These are phyloP conservation scores for Aspidapion aeneum DNA, from an alignment of 2,888 invertebrate species.

Conservation along the genomic window DNA sequence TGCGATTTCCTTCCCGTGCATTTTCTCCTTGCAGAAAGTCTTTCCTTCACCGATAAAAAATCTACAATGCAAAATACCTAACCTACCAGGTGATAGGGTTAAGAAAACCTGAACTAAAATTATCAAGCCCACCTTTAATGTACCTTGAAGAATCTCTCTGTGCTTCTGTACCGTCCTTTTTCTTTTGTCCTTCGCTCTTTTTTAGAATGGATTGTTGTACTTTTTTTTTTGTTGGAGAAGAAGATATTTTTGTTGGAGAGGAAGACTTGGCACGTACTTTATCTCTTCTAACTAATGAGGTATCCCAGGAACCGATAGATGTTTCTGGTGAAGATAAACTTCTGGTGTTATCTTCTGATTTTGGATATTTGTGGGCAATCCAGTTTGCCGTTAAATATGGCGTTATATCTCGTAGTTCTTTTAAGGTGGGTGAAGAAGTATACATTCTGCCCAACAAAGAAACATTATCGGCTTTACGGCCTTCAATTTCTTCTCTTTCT, in stretches of 20 bases:
- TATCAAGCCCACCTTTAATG: conserved; percentile 30
- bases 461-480: no score
- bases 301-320: conserved; percentile 35
- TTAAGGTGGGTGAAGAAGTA: conserved; percentile 75
- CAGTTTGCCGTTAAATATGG: conserved; percentile 76
- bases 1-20: no score
- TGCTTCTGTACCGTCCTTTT: conserved; percentile 13
- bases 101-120: conserved; percentile 2
- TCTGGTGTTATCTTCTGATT: conserved; percentile 62
- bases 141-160: conserved; percentile 42
- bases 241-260: conserved; percentile 52
- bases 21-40: no score
- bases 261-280: conserved; percentile 45
- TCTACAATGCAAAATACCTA: background rate
- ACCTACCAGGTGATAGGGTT: background rate
- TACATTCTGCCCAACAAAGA: conserved; percentile 75
- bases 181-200: conserved; percentile 4
- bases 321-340: conserved; percentile 56
- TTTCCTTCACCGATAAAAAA: no score
- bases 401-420: conserved; percentile 72
- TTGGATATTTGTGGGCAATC: conserved; percentile 78
- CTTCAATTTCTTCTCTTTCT: conserved; percentile 21
- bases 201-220: conserved; percentile 15
- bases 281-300: conserved; percentile 48
- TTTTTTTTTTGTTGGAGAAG: conserved; percentile 51